A percentile compares a stretch with the other conserved stretches of the same genome.
phyloP scores from a whole-genome alignment of 2,797 vertebrate genomes.

The Poeciliopsis paucimaculata region DNA sequence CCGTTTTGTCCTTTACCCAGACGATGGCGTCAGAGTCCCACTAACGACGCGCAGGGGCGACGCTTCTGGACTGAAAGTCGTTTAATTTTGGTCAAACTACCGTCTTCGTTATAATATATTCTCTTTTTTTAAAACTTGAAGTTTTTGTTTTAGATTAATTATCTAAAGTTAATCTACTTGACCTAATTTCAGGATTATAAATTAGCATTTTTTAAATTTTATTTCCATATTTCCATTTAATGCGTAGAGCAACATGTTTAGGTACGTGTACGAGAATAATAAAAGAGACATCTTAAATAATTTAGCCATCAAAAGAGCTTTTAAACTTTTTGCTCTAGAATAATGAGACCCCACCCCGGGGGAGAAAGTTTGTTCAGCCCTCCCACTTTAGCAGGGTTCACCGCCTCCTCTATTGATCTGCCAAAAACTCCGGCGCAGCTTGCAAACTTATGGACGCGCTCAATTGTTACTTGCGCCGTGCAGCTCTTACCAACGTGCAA shows the following conservation, averaged over 20 bases:
- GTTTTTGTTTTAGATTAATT: background rate
- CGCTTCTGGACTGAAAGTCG: background rate
- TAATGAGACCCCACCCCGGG: background rate
- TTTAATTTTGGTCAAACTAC: background rate
- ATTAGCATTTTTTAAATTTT: background rate
- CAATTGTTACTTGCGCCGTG: slow-evolving; percentile 39
- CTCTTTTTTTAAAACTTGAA: background rate
- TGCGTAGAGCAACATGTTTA: background rate
- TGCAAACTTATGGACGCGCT: slow-evolving; percentile 68
- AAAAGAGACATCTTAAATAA: background rate
- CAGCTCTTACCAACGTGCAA: slow-evolving; percentile 18
- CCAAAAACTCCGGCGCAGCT: slow-evolving; percentile 55
- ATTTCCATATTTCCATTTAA: background rate
- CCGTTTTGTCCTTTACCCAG: slow-evolving; percentile 39
- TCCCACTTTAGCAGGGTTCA: slow-evolving; percentile 50
- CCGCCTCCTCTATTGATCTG: slow-evolving; percentile 53
- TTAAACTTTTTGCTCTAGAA: background rate
- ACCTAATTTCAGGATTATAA: background rate
- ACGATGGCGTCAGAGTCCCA: slow-evolving; percentile 80
- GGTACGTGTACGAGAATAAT: background rate
- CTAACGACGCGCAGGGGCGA: slow-evolving; percentile 20
- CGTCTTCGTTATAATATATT: no score
- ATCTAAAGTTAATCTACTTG: background rate
- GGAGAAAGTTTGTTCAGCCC: slow-evolving; percentile 56
- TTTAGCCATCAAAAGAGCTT: background rate